Evolutionary conservation across 2,797 vertebrate genomes (phyloP).

Genomic region (Galagoides demidoff): DNA sequence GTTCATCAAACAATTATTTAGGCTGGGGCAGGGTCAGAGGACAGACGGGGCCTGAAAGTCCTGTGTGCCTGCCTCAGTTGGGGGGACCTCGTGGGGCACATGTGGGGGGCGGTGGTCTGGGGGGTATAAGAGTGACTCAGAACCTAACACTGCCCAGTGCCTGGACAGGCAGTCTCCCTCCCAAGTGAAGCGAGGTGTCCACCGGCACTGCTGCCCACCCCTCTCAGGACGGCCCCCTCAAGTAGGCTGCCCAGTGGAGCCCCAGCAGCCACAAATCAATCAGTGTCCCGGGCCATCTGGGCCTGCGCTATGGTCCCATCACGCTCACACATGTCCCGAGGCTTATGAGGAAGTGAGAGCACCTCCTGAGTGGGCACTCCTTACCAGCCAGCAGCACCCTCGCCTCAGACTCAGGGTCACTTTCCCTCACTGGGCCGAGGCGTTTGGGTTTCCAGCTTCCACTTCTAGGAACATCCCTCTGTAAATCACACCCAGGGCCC

Average conservation of each 20-base stretch:
- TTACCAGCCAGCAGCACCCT: neutral
- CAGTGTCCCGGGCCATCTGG: fast-evolving
- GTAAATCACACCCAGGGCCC: too few relatives aligned
- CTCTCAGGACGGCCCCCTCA: fast-evolving
- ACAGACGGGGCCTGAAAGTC: too few relatives aligned
- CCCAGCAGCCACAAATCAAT: neutral
- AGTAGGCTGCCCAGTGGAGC: neutral
- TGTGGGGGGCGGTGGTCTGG: too few relatives aligned
- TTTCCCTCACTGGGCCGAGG: neutral
- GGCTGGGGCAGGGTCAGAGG: too few relatives aligned
- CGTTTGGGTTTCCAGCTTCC: neutral
- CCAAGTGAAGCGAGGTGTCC: too few relatives aligned
- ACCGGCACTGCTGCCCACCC: too few relatives aligned
- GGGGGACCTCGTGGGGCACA: too few relatives aligned
- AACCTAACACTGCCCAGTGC: too few relatives aligned
- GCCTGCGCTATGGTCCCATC: neutral
- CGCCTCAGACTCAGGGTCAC: neutral
- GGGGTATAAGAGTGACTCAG: too few relatives aligned
- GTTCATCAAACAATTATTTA: too few relatives aligned
- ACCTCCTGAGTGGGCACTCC: neutral
- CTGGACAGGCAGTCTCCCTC: too few relatives aligned
- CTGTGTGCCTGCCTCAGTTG: too few relatives aligned
- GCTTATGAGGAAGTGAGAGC: neutral
- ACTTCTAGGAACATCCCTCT: neutral
- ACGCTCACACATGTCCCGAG: fast-evolving